Evolutionary conservation across 35 echinoderm and acorn worm species (phyloP).

Genomic region (Patiria miniata): DNA sequence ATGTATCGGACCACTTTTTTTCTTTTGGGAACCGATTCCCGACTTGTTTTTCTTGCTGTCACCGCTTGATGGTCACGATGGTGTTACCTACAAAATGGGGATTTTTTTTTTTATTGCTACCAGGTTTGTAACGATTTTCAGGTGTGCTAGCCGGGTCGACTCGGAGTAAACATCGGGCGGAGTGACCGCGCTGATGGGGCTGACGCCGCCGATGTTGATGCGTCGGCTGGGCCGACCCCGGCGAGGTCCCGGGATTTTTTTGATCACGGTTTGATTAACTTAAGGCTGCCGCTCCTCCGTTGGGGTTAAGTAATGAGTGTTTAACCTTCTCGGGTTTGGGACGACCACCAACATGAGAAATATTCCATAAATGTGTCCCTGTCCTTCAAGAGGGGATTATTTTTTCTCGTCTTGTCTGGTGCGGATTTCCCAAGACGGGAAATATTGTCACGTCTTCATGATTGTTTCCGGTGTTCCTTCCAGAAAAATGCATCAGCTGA

Average conservation of each 20-base stretch:
- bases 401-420: neutral
- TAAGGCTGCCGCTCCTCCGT: neutral
- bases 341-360: constrained; percentile 10
- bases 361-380: constrained; percentile 8
- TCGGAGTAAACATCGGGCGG: neutral
- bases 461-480: too few relatives aligned
- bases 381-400: neutral
- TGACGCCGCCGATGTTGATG: neutral
- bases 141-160: neutral
- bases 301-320: constrained; percentile 13
- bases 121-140: constrained; percentile 7
- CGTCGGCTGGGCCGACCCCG: neutral
- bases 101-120: neutral
- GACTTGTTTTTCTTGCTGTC: too few relatives aligned
- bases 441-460: neutral
- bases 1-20: neutral
- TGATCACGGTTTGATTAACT: neutral
- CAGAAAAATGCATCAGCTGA: too few relatives aligned
- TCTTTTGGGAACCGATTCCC: neutral
- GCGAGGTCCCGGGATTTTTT: neutral
- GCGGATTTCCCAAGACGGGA: neutral
- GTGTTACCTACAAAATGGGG: too few relatives aligned
- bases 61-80: too few relatives aligned
- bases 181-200: too few relatives aligned
- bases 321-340: constrained; percentile 16